phyloP scores from a whole-genome alignment of 2,113 vertebrate genomes.

The Hemicordylus capensis region DNA sequence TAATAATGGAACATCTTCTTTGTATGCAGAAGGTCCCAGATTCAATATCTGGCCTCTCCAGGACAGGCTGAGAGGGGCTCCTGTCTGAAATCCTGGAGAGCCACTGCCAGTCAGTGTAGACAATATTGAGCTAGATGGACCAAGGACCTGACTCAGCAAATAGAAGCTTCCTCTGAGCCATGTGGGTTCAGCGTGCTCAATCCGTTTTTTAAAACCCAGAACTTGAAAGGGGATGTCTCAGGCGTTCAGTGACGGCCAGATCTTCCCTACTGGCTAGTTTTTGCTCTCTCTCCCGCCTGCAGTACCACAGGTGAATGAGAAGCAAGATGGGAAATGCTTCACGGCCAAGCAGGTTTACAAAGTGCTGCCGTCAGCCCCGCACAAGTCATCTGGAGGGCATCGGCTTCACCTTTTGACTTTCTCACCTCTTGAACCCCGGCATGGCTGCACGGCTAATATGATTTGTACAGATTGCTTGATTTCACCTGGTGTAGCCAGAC shows the following conservation, averaged over 20 bases:
- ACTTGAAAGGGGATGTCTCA: too few relatives aligned
- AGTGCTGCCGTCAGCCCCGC: neutral
- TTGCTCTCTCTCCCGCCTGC: neutral
- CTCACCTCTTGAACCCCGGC: slow-evolving; percentile 8
- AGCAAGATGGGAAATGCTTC: neutral
- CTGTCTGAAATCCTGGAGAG: too few relatives aligned
- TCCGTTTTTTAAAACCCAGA: too few relatives aligned
- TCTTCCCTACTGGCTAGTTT: neutral
- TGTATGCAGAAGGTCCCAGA: too few relatives aligned
- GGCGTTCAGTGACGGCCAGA: neutral
- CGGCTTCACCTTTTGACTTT: slow-evolving; percentile 10
- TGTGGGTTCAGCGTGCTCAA: too few relatives aligned
- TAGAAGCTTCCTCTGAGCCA: too few relatives aligned
- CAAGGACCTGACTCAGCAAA: too few relatives aligned
- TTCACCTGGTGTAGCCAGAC: neutral
- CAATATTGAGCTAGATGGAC: too few relatives aligned
- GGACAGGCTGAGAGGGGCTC: too few relatives aligned
- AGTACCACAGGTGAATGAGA: neutral
- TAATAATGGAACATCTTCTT: too few relatives aligned
- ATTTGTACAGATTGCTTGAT: neutral
- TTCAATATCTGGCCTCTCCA: too few relatives aligned
- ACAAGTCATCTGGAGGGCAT: neutral
- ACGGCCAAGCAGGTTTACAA: neutral
- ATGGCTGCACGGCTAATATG: neutral
- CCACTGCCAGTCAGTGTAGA: too few relatives aligned